Evolutionary conservation across 2,113 vertebrate genomes (phyloP).

Genomic region (Origma solitaria): DNA sequence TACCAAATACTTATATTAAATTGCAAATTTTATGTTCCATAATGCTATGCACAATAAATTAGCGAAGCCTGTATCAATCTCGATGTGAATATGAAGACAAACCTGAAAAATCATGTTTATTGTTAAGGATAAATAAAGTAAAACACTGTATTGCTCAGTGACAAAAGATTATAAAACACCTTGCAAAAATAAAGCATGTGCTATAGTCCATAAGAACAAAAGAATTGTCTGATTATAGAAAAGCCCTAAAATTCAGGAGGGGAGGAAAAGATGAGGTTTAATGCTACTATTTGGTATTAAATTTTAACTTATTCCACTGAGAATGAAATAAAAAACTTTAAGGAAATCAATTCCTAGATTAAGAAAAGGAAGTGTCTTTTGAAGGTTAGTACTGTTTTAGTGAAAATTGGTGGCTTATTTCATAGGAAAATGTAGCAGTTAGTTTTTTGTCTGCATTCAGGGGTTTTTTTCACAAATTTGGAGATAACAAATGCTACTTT

Average conservation of each 20-base stretch:
- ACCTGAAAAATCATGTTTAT: slow-evolving; percentile 48
- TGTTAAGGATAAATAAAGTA: slow-evolving; percentile 69
- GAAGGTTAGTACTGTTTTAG: neutral
- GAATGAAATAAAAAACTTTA: slow-evolving; percentile 14
- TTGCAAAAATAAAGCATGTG: neutral
- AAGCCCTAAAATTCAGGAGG: slow-evolving; percentile 24
- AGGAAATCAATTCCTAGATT: neutral
- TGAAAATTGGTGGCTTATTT: neutral
- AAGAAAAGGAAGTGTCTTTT: neutral
- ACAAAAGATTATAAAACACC: slow-evolving; percentile 48
- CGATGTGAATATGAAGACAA: slow-evolving; percentile 53
- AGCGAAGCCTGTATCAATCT: slow-evolving; percentile 63
- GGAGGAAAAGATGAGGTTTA: neutral
- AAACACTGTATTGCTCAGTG: slow-evolving; percentile 50
- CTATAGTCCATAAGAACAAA: neutral
- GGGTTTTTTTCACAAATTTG: neutral
- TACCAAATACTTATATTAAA: slow-evolving; percentile 67
- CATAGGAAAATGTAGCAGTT: neutral
- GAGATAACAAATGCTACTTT: neutral
- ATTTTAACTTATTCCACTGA: slow-evolving; percentile 18
- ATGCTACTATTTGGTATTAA: slow-evolving; percentile 38
- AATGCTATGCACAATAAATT: slow-evolving; percentile 70
- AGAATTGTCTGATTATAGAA: slow-evolving; percentile 19
- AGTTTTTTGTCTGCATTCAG: neutral
- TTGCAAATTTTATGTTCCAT: slow-evolving; percentile 67